Percentiles rank a stretch among this genome's conserved stretches.
Conservation (phyloP, 2,888 invertebrate genomes). For the Metalampra italica region DNA sequence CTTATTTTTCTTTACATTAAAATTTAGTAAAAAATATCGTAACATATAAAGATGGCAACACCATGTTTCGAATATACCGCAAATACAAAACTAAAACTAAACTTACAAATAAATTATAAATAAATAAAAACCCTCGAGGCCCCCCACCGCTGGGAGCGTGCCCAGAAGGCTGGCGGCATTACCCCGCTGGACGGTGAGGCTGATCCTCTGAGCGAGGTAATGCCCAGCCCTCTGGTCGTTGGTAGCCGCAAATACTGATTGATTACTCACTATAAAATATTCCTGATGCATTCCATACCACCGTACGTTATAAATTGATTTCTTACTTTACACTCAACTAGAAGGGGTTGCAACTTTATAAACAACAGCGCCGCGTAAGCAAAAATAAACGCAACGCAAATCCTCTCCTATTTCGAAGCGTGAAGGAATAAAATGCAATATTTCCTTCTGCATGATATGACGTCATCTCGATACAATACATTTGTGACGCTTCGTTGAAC, state of each 20-base stretch:
- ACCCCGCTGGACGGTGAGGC: too few species aligned
- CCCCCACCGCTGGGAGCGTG: too few species aligned
- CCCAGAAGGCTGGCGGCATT: too few species aligned
- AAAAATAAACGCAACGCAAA: not conserved
- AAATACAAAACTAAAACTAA: too few species aligned
- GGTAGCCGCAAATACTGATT: not conserved
- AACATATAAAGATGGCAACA: too few species aligned
- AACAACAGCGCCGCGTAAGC: not conserved
- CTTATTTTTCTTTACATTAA: too few species aligned
- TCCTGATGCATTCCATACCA: not conserved
- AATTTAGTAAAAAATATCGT: too few species aligned
- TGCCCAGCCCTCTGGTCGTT: too few species aligned
- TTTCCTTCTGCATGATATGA: not conserved
- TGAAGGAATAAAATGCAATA: not conserved
- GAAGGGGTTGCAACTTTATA: slow-evolving; percentile 6
- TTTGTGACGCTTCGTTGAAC: not conserved
- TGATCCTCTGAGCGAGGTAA: too few species aligned
- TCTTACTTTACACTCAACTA: slow-evolving; percentile 11
- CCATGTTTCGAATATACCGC: too few species aligned
- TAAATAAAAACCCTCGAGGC: too few species aligned
- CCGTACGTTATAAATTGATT: slow-evolving; percentile 8
- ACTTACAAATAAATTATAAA: too few species aligned
- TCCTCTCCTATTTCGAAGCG: not conserved
- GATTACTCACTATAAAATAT: not conserved
- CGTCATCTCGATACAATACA: not conserved